Evolutionary conservation across 92 coral and sea anemone genomes (phyloP).

Genomic region (Phenganax marumi): DNA sequence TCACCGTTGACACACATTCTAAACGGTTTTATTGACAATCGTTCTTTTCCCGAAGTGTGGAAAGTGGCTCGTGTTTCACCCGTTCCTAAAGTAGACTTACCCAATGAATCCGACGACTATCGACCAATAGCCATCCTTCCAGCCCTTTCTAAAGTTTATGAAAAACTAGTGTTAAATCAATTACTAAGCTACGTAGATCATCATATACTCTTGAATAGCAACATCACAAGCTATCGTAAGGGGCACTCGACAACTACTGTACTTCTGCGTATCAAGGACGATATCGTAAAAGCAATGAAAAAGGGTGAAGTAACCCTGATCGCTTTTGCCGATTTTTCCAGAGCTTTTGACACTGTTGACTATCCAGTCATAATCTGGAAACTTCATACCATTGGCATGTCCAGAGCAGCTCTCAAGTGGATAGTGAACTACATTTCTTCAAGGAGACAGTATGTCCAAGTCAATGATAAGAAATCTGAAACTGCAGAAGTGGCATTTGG

Average conservation of each 20-base stretch:
- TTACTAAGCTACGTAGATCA: slow-evolving; percentile 41
- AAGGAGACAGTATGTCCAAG: slow-evolving; percentile 46
- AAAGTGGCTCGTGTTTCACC: background rate
- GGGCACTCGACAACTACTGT: background rate
- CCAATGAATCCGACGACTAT: slow-evolving; percentile 29
- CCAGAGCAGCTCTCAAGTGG: slow-evolving; percentile 41
- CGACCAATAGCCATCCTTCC: slow-evolving; percentile 54
- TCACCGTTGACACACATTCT: slow-evolving; percentile 44
- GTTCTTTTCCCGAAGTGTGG: slow-evolving; percentile 51
- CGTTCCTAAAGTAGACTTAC: slow-evolving; percentile 31
- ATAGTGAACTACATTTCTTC: slow-evolving; percentile 28
- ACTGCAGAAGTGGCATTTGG: slow-evolving; percentile 35
- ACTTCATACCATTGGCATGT: too few species aligned
- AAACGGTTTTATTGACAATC: slow-evolving; percentile 14
- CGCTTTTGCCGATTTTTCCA: too few species aligned
- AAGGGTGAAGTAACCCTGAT: slow-evolving; percentile 50
- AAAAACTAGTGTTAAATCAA: slow-evolving; percentile 44
- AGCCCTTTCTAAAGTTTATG: slow-evolving; percentile 50
- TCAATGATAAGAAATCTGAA: slow-evolving; percentile 46
- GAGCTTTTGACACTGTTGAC: too few species aligned
- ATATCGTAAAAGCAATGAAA: too few species aligned
- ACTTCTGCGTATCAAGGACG: too few species aligned
- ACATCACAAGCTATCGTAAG: slow-evolving; percentile 25
- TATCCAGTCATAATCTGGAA: too few species aligned
- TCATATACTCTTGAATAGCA: background rate